These are phyloP conservation scores for Lagenorhynchus albirostris DNA, from an alignment of 2,113 vertebrate species.

Conservation along the genomic window DNA sequence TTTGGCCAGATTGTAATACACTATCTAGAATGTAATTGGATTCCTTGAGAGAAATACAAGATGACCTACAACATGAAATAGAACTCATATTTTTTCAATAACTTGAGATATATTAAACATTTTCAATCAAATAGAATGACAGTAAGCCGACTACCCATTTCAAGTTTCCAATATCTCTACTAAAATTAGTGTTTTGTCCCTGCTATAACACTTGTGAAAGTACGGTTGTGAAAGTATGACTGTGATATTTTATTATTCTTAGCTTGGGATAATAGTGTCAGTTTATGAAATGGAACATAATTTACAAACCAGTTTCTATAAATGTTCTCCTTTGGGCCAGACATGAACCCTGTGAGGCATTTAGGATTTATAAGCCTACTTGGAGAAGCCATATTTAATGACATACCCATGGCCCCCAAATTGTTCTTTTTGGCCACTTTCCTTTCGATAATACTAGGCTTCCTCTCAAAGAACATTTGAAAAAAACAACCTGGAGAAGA, in stretches of 20 bases:
- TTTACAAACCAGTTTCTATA: not conserved
- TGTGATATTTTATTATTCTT: not conserved
- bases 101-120: not conserved
- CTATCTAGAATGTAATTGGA: not conserved
- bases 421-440: not conserved
- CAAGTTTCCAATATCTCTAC: not conserved
- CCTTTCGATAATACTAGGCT: not conserved
- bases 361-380: not conserved
- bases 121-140: slow-evolving; percentile 15
- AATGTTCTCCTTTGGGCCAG: not conserved
- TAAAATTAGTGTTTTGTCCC: not conserved
- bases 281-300: not conserved
- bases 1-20: not conserved
- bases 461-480: not conserved
- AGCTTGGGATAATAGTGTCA: not conserved
- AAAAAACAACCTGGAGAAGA: not conserved
- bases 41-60: slow-evolving; percentile 24
- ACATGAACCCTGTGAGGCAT: not conserved
- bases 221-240: not conserved
- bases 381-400: not conserved
- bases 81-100: not conserved
- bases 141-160: not conserved
- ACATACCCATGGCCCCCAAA: not conserved
- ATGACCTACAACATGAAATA: not conserved
- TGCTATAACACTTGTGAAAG: not conserved